These are phyloP conservation scores for Timema podura DNA, from an alignment of 2,888 invertebrate genomes.

Conservation along the genomic window DNA sequence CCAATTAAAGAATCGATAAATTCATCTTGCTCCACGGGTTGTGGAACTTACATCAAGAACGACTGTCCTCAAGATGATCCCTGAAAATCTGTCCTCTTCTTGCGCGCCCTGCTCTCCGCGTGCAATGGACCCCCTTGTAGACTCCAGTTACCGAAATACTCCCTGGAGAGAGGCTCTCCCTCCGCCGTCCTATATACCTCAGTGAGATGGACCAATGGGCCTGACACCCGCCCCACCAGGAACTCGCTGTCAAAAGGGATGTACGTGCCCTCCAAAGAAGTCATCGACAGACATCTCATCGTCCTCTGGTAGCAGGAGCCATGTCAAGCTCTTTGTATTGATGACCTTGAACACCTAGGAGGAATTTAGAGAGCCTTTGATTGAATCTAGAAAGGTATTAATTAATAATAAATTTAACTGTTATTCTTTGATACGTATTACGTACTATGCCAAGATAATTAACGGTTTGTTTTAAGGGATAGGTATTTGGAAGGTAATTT, in stretches of 20 bases:
- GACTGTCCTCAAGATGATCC: slow-evolving; percentile 8
- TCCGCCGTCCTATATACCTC: slow-evolving; percentile 9
- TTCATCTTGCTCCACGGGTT: too few species aligned
- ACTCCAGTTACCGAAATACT: slow-evolving; percentile 1
- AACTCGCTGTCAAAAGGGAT: slow-evolving; percentile 16
- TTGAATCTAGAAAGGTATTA: too few species aligned
- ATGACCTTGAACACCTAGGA: background rate
- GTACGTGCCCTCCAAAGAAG: slow-evolving; percentile 5
- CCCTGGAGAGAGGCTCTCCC: background rate
- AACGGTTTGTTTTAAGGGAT: too few species aligned
- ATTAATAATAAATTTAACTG: too few species aligned
- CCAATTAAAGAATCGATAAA: too few species aligned
- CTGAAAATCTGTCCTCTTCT: slow-evolving; percentile 2
- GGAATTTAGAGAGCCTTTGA: background rate
- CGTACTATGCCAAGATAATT: too few species aligned
- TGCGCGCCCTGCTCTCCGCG: background rate
- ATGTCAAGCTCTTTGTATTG: background rate
- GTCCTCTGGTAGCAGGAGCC: background rate
- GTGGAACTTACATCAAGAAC: slow-evolving; percentile 5
- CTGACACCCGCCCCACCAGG: slow-evolving; percentile 2
- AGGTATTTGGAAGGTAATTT: too few species aligned
- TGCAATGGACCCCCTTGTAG: background rate
- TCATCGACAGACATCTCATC: background rate
- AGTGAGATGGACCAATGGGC: background rate
- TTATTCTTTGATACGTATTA: too few species aligned